phyloP scores from a whole-genome alignment of 2,888 invertebrate genomes.

The Drosophila falleni region DNA sequence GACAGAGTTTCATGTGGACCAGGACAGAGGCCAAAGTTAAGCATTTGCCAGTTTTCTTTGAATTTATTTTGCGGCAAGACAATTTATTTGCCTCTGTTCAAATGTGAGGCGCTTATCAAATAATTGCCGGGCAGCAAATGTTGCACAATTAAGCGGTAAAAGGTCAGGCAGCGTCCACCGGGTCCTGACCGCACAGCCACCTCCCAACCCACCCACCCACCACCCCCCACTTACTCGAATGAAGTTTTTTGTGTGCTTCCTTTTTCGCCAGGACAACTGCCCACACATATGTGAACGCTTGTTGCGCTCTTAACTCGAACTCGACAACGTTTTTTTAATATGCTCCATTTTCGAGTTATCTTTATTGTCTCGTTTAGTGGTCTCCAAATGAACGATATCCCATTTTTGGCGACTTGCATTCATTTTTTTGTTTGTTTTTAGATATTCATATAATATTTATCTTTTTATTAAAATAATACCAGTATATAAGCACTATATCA shows the following conservation, averaged over 20 bases:
- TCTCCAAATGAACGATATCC: slow-evolving; percentile 70
- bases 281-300: slow-evolving; percentile 46
- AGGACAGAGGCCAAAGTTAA: slow-evolving; percentile 40
- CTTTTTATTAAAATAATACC: too few species aligned
- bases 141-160: slow-evolving; percentile 83
- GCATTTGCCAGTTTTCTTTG: slow-evolving; percentile 70
- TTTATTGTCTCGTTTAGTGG: slow-evolving; percentile 84
- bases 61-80: slow-evolving; percentile 75
- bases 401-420: slow-evolving; percentile 20
- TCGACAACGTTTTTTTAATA: slow-evolving; percentile 67
- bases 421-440: slow-evolving; percentile 19
- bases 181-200: slow-evolving; percentile 61
- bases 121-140: slow-evolving; percentile 84
- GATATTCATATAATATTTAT: background rate
- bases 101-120: slow-evolving; percentile 84
- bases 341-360: slow-evolving; percentile 82
- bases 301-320: slow-evolving; percentile 64
- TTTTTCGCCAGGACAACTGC: slow-evolving; percentile 32
- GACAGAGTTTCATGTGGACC: slow-evolving; percentile 13
- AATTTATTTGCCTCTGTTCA: slow-evolving; percentile 70
- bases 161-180: slow-evolving; percentile 55
- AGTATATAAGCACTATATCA: too few species aligned
- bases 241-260: slow-evolving; percentile 17
- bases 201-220: slow-evolving; percentile 2
- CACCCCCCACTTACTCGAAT: slow-evolving; percentile 9